These are phyloP conservation scores for Hypocryptadius cinnamomeus DNA, from an alignment of 2,113 vertebrate genomes.

Conservation along the genomic window DNA sequence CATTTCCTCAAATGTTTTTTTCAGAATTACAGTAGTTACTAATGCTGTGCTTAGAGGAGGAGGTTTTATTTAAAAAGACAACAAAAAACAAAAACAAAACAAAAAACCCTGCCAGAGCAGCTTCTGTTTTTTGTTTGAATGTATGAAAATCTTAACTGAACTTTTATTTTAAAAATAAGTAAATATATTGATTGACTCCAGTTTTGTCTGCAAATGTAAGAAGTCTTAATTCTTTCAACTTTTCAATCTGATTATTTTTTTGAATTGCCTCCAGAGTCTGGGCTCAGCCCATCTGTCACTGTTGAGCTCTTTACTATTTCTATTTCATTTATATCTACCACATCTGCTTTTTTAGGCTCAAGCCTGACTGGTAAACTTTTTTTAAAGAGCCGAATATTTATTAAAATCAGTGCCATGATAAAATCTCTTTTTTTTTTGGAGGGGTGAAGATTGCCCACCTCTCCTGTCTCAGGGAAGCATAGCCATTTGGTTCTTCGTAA, in stretches of 20 bases:
- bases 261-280: neutral
- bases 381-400: neutral
- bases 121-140: neutral
- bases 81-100: too few species aligned
- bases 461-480: neutral
- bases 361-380: neutral
- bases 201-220: neutral
- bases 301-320: neutral
- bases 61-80: neutral
- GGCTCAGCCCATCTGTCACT: neutral
- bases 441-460: neutral
- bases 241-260: neutral
- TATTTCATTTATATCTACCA: neutral
- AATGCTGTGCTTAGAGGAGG: neutral
- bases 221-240: neutral
- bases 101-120: neutral
- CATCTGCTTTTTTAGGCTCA: neutral
- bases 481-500: neutral
- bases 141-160: neutral
- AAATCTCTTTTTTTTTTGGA: neutral
- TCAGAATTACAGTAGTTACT: neutral
- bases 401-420: neutral
- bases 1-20: neutral
- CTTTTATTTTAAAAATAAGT: neutral
- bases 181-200: neutral